These are phyloP conservation scores for Brachionus calyciflorus DNA, from an alignment of 1,140 invertebrate genomes.

Conservation along the genomic window DNA sequence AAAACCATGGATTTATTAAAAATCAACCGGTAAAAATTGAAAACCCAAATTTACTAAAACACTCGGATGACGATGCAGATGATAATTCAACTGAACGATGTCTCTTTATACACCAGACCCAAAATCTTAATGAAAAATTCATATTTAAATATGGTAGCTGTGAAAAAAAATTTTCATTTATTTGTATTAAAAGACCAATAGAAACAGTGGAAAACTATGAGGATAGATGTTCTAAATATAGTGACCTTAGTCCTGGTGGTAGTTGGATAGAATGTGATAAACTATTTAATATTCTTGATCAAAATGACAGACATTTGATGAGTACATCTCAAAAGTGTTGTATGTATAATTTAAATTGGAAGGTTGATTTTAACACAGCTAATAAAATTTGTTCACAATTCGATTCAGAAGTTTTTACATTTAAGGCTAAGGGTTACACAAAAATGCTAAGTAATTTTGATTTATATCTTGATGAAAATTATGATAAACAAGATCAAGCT, in stretches of 20 bases:
- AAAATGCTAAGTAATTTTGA: slow-evolving; percentile 1
- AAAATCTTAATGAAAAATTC: slow-evolving; percentile 37
- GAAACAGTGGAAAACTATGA: not conserved
- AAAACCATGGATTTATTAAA: slow-evolving; percentile 20
- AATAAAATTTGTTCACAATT: slow-evolving; percentile 26
- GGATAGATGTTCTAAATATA: slow-evolving; percentile 2
- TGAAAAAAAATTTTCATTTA: slow-evolving; percentile 16
- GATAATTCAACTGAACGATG: not conserved
- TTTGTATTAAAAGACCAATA: slow-evolving; percentile 7
- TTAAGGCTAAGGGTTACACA: slow-evolving; percentile 1
- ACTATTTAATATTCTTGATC: not conserved
- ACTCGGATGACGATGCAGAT: not conserved
- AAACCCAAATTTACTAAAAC: slow-evolving; percentile 12
- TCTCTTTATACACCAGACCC: slow-evolving; percentile 22
- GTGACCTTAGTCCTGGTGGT: not conserved
- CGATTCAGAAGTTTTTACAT: slow-evolving; percentile 10
- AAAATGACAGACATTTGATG: not conserved
- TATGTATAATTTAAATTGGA: not conserved
- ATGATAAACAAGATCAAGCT: not conserved
- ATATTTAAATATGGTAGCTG: slow-evolving; percentile 13
- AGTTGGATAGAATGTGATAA: slow-evolving; percentile 37
- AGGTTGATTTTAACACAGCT: not conserved
- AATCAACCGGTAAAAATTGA: slow-evolving; percentile 18
- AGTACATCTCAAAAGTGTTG: slow-evolving; percentile 35
- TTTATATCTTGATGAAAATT: not conserved